These are phyloP conservation scores for Mnemiopsis leidyi DNA, from an alignment of 37 sponge, comb jelly and placozoan species.

Conservation along the genomic window DNA sequence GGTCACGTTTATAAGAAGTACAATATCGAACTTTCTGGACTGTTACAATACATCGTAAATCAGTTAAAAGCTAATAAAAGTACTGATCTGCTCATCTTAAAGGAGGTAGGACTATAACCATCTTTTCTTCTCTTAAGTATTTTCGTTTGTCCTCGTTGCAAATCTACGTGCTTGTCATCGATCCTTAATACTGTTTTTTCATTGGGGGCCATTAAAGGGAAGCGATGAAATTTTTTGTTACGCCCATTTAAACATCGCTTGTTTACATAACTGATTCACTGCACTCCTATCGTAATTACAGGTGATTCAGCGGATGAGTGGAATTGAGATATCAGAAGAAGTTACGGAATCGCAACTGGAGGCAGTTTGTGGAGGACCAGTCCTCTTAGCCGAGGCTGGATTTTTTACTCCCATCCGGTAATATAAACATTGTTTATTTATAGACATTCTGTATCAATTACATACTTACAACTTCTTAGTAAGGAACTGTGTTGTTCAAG, in stretches of 20 bases:
- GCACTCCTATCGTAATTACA: no score
- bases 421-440: background rate
- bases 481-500: background rate
- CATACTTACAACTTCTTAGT: no score
- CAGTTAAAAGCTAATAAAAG: conserved; percentile 98
- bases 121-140: no score
- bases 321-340: conserved; percentile 89
- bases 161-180: no score
- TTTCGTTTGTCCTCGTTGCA: no score
- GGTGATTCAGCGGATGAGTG: conserved; percentile 94
- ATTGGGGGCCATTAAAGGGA: no score
- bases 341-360: conserved; percentile 86
- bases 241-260: no score
- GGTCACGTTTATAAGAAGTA: conserved; percentile 95
- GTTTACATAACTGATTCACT: no score
- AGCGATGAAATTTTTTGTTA: no score
- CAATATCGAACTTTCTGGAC: conserved; percentile 78
- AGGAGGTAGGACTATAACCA: conserved; percentile 77
- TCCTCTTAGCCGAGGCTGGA: conserved; percentile 88
- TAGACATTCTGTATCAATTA: no score
- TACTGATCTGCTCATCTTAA: conserved; percentile 90
- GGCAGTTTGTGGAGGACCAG: conserved; percentile 88
- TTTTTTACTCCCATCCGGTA: conserved; percentile 31
- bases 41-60: conserved; percentile 94
- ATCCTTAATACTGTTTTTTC: no score